Evolutionary conservation across 2,888 invertebrate genomes (phyloP), one percentile per base, ranked within the genome.

Genomic region (Mythimna vitellina): DNA sequence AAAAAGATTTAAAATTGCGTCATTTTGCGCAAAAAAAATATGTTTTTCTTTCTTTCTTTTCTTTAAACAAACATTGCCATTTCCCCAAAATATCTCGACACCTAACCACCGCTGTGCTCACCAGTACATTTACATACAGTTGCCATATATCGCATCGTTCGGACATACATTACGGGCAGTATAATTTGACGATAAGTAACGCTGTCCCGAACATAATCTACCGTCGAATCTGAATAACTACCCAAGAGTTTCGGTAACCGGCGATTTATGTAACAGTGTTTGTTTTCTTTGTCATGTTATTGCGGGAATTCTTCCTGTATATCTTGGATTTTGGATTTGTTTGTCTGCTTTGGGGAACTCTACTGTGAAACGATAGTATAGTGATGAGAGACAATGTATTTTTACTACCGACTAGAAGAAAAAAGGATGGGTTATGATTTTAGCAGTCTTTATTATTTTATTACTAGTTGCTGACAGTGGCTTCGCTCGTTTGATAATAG

Each of bases 61-160:
- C 6, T 17, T 49, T 8, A 20, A 3, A 7, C 49, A n/a, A 49
- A 49, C n/a, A n/a, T 51, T 3, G 49, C 49, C 49, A 65, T 58
- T 70, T n/a, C 14, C 38, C 46, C 32, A 46, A 64, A 80, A 69
- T 38, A 61, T 29, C 25, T 14, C 12, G 9, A 12, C 17, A 20
- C 29, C 29, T n/a, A 42, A 82, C 25, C 79, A 86, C 82, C 85
- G 86, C 73, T 86, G 71, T 35, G n/a, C 80, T 17, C 81, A 76
- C 68, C 83, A 85, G 89, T 93, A 90, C 91, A 84, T 80, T 85
- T 83, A 84, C 88, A 88, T 89, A 92, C 89, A 91, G 92, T 89
- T 74, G 82, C 88, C 87, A 87, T 89, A 89, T 86, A 89, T 89
- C 82, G 81, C 82, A 77, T n/a, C 56, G 84, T 84, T 86, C 81